A percentile compares a stretch with the other conserved stretches of the same genome.
phyloP scores from a whole-genome alignment of 2,113 vertebrate species.

The Rostratula benghalensis region DNA sequence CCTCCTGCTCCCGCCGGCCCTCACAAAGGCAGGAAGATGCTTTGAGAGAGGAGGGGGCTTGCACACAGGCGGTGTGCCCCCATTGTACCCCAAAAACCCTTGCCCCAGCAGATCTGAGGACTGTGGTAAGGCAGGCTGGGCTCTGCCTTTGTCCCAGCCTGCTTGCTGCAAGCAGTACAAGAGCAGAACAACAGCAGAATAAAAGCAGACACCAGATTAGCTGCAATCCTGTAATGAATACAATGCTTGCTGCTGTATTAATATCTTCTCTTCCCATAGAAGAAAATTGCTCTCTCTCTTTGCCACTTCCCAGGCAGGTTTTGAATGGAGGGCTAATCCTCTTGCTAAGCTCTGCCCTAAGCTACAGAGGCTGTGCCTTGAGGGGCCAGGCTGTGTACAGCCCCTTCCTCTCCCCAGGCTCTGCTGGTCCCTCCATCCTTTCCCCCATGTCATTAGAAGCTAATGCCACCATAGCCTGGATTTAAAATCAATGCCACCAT shows the following conservation, averaged over 20 bases:
- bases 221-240: constrained; percentile 62
- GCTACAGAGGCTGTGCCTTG: not conserved
- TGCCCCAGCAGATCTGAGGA: not conserved
- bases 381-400: fast-evolving
- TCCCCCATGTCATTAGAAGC: not conserved
- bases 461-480: not conserved
- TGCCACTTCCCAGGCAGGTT: constrained; percentile 32
- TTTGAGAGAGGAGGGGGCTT: not conserved
- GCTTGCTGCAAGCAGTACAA: constrained; percentile 35
- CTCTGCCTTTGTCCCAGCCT: constrained; percentile 2
- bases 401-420: not conserved
- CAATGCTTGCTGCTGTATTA: constrained; percentile 44
- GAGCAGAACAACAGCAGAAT: constrained; percentile 38
- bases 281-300: constrained; percentile 16
- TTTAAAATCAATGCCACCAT: not conserved
- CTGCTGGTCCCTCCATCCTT: not conserved
- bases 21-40: not conserved
- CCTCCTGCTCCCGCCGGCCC: not conserved
- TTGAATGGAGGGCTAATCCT: constrained; percentile 41
- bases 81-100: not conserved
- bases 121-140: not conserved
- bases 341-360: constrained; percentile 24
- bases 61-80: not conserved
- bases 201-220: constrained; percentile 63
- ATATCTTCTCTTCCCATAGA: constrained; percentile 2